These are phyloP conservation scores for Mus spretus DNA, from an alignment of 2,797 vertebrate species.

Conservation along the genomic window DNA sequence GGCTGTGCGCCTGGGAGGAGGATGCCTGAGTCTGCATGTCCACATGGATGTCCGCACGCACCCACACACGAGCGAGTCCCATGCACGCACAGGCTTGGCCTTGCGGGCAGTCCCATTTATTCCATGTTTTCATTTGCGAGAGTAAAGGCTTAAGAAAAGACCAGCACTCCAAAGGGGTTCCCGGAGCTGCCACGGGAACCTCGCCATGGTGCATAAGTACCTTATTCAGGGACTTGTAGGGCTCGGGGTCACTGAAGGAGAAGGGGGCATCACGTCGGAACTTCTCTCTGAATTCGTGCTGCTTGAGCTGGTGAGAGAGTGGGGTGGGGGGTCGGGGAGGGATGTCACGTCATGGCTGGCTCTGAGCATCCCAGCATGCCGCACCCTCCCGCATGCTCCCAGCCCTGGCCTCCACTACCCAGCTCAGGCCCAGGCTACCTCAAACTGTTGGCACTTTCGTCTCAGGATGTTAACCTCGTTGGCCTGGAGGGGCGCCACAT, in stretches of 20 bases:
- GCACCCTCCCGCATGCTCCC: background rate
- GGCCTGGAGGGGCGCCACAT: constrained; percentile 86
- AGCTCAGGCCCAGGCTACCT: constrained; percentile 80
- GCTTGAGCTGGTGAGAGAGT: constrained; percentile 79
- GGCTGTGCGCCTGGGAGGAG: background rate
- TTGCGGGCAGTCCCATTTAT: accelerated
- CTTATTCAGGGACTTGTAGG: constrained; percentile 87
- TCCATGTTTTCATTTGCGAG: accelerated
- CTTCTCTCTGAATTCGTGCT: constrained; percentile 86
- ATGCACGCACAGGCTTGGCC: accelerated
- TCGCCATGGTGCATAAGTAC: constrained; percentile 66
- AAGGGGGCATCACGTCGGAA: constrained; percentile 88
- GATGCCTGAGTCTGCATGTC: accelerated
- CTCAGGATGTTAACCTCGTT: constrained; percentile 84
- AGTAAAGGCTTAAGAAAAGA: background rate
- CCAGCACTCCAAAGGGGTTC: accelerated
- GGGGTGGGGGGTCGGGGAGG: accelerated
- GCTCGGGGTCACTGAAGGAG: constrained; percentile 75
- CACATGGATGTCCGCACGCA: accelerated
- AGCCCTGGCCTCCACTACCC: no score
- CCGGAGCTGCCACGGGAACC: accelerated
- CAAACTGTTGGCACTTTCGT: constrained; percentile 87
- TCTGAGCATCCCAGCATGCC: no score
- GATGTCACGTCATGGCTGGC: accelerated
- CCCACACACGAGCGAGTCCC: background rate